Evolutionary conservation across 2,797 vertebrate genomes (phyloP).

Genomic region (Myotis vivesi): DNA sequence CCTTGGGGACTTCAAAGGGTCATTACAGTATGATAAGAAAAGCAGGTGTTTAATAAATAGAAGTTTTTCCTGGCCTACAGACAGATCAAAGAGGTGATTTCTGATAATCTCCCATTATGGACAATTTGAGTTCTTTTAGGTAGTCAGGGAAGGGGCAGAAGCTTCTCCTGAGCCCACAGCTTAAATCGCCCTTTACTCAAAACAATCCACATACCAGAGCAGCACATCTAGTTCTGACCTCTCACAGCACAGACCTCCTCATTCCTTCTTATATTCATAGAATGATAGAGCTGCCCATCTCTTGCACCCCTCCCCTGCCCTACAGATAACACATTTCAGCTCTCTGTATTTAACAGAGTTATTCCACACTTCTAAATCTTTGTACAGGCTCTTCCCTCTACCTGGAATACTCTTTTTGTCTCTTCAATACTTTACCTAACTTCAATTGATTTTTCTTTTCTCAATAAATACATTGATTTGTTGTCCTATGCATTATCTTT

Average conservation of each 20-base stretch:
- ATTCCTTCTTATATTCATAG: background rate
- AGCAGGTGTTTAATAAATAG: background rate
- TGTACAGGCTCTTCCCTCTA: background rate
- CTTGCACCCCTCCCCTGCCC: background rate
- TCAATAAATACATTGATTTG: background rate
- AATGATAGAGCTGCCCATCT: background rate
- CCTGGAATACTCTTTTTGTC: background rate
- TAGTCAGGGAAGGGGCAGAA: background rate
- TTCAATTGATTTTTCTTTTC: background rate
- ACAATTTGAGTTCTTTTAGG: background rate
- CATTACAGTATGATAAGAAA: background rate
- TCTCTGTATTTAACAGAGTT: background rate
- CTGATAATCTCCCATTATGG: background rate
- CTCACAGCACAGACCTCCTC: background rate
- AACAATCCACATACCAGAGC: background rate
- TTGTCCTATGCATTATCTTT: background rate
- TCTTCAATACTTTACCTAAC: background rate
- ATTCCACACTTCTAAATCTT: background rate
- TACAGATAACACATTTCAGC: background rate
- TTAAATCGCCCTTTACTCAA: background rate
- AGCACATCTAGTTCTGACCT: background rate
- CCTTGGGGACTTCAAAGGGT: background rate
- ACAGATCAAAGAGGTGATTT: background rate
- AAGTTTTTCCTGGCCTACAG: background rate
- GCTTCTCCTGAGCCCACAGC: background rate